A percentile compares a stretch with the other conserved stretches of the same genome.
Conservation (phyloP, 2,888 invertebrate genomes). For the Brassicogethes aeneus region DNA sequence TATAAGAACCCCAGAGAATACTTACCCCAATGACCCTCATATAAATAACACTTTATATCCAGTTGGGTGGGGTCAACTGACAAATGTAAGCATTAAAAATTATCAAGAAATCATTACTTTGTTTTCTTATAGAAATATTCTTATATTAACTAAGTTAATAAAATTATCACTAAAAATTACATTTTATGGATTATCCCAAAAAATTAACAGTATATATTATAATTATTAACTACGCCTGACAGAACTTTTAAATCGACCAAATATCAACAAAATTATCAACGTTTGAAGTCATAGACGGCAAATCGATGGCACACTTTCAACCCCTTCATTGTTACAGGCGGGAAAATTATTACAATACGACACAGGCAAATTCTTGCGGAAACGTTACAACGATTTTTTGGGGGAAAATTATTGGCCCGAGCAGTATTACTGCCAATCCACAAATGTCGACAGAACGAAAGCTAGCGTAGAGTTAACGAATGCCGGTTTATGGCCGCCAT, state of each 20-base stretch:
- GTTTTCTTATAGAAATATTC: no score
- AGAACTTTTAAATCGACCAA: no score
- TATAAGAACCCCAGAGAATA: conserved; percentile 64
- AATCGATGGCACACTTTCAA: no score
- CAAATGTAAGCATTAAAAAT: conserved; percentile 51
- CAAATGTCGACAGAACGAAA: conserved; percentile 65
- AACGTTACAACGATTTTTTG: conserved; percentile 54
- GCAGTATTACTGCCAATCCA: conserved; percentile 57
- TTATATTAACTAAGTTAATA: no score
- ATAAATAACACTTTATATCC: conserved; percentile 59
- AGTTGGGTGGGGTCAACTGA: conserved; percentile 73
- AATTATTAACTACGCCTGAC: no score
- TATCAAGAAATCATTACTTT: background rate
- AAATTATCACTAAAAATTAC: no score
- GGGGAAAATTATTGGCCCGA: conserved; percentile 50
- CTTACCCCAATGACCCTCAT: conserved; percentile 67
- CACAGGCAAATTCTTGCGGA: conserved; percentile 55
- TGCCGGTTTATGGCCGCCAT: conserved; percentile 64
- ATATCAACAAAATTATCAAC: no score
- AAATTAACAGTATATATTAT: no score
- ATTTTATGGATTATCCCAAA: no score
- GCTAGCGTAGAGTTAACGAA: conserved; percentile 62
- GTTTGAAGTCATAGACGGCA: no score
- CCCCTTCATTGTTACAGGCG: conserved; percentile 43
- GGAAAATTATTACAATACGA: conserved; percentile 57